Evolutionary conservation across 2,113 vertebrate genomes (phyloP), one percentile per base, ranked within the genome.

Genomic region (Nansenia antarctica): DNA sequence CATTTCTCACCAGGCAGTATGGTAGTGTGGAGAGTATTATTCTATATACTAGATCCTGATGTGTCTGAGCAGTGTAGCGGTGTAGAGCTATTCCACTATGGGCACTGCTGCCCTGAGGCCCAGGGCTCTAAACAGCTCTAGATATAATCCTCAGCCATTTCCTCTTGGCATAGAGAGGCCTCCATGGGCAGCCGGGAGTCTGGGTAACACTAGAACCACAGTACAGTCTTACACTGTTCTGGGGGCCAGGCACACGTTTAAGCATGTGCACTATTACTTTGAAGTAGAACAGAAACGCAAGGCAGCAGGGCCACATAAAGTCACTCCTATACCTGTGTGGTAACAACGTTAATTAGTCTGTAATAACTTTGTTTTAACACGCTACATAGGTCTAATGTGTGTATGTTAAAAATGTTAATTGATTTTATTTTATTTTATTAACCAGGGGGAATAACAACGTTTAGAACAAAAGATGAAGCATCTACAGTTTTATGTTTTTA

Each of bases 121-220:
- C 69, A 63, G 22, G 15, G 79, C 75, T 84, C 34, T 84, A 72
- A 81, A 82, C 75, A 79, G 80, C 77, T 87, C 73, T 77, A 73
- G 76, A 77, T 76, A 60, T 83, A 82, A 89, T 86, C 83, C 82
- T 73, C 81, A 84, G 73, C 70, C 81, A 82, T 88, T 86, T 89
- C 83, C 88, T 89, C 65, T 80, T 86, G 88, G 85, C 72, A 32
- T 49, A 34, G 77, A 79, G 75, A 62, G 61, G 70, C 73, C 81
- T 49, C 81, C 82, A 59, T 63, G 71, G 82, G 62, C 76, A 53
- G 77, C 45, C 72, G 20, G 32, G 69, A 74, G 76, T 73, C 76
- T 66, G 71, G 62, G n/a, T 42, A 42, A 42, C 62, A 64, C 34
- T 12, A 20, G 9, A 62, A 62, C 35, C 26, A 37, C n/a, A n/a